Evolutionary conservation across 2,888 invertebrate species (phyloP).

Genomic region (Oeneis ivallda): DNA sequence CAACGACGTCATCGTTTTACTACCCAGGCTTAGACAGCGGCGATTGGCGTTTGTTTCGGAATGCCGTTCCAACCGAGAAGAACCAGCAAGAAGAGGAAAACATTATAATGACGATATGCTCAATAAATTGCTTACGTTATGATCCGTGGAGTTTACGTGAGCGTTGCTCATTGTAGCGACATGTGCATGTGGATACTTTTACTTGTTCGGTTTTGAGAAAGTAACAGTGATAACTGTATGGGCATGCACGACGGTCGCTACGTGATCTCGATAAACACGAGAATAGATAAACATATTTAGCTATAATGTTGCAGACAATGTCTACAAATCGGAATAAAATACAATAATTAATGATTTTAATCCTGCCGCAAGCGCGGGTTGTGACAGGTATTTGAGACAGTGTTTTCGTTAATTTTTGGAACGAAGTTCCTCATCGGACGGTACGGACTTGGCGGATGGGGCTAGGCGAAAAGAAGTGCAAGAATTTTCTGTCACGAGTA

Average conservation of each 20-base stretch:
- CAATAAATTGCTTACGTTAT: slow-evolving; percentile 2
- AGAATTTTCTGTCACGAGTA: no score
- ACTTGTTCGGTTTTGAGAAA: slow-evolving; percentile 32
- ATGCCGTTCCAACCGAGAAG: no score
- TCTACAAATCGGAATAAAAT: not conserved
- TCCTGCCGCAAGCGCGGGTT: not conserved
- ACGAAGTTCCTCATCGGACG: no score
- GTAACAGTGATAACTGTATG: slow-evolving; percentile 32
- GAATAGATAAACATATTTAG: not conserved
- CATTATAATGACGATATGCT: slow-evolving; percentile 1
- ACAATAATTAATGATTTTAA: not conserved
- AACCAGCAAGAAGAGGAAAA: no score
- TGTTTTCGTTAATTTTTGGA: no score
- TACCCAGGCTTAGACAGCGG: no score
- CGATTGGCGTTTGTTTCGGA: no score
- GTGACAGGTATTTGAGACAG: no score
- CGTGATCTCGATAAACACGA: slow-evolving; percentile 15
- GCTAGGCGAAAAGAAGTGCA: no score
- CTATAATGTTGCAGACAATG: not conserved
- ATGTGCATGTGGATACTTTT: slow-evolving; percentile 19
- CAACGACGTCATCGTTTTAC: no score
- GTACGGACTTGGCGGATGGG: no score
- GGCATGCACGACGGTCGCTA: slow-evolving; percentile 15
- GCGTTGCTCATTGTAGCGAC: not conserved
- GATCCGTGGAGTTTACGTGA: not conserved